Base-by-base conservation (phyloP, 2,888 invertebrate species). In the Agriopis leucophaearia region DNA sequence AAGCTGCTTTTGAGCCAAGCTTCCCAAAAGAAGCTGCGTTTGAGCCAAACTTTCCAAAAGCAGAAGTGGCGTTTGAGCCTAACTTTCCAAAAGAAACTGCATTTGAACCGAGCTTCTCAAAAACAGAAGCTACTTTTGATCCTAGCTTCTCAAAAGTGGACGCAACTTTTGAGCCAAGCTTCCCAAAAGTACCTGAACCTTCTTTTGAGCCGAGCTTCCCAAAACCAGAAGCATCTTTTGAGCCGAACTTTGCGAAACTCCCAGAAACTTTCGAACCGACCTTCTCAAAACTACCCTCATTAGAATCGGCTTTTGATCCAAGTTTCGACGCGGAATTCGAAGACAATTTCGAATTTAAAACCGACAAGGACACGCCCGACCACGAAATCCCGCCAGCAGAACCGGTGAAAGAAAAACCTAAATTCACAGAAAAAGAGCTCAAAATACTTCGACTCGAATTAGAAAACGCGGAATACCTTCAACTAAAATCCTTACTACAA, bases 401-500 rank as follows among this genome's bases (percentile, higher is more conserved):
- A 76, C 79, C 82, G 0, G 70, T 78, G 0, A 77, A 80, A 72
- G 94, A 93, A 62, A 93, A 92, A 82, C 89, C 95, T 0, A 94
- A 95, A 84, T 81, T 95, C 67, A 94, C 95, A 0, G 95, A 95
- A 52, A 95, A 95, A 66, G 95, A 95, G 78, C 80, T 94, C 0
- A 94, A 94, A 78, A 89, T 96, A 42, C 82, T 95, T 55, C 86
- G 96, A 61, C 81, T 96, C 7, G 95, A 96, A 82, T 86, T 96
- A n/a, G 96, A 96, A 84, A 95, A 96, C 75, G 95, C 95, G 2
- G 95, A 96, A 75, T 92, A 96, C 70, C 84, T 96, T 38, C 95
- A 95, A 72, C 92, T 97, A 78, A 96, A 97, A 74, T 95, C 95
- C 0, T 92, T 96, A 55, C 86, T 97, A 12, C 95, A 96, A 81